A percentile compares a stretch with the other conserved stretches of the same genome.
These are phyloP conservation scores for Pachypanchax playfairii DNA, from an alignment of 2,113 vertebrate species.

Conservation along the genomic window DNA sequence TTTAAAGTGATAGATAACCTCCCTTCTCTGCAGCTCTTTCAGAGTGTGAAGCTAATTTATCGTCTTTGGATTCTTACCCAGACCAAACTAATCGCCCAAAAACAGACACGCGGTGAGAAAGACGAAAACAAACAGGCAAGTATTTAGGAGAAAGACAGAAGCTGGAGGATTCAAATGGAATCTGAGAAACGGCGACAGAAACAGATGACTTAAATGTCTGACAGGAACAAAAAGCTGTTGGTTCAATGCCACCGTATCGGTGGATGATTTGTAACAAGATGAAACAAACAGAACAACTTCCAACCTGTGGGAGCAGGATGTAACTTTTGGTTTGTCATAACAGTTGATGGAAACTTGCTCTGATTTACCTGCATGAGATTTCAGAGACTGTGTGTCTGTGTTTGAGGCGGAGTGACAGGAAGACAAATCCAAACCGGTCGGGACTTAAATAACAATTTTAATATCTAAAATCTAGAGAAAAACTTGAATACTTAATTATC, in stretches of 20 bases:
- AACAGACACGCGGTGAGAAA: neutral
- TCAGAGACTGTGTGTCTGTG: too few relatives aligned
- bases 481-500: too few relatives aligned
- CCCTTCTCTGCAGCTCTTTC: slow-evolving; percentile 11
- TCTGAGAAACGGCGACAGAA: neutral
- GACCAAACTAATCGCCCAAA: slow-evolving; percentile 6
- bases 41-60: slow-evolving; percentile 16
- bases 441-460: too few relatives aligned
- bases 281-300: slow-evolving; percentile 15
- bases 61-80: slow-evolving; percentile 12
- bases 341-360: neutral
- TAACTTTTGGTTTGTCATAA: slow-evolving; percentile 14
- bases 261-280: slow-evolving; percentile 38
- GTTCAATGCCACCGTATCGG: slow-evolving; percentile 15
- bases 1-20: slow-evolving; percentile 11
- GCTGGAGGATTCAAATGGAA: neutral
- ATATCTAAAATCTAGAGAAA: too few relatives aligned
- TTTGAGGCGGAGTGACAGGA: too few relatives aligned
- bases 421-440: too few relatives aligned
- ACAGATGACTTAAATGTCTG: slow-evolving; percentile 21
- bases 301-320: neutral
- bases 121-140: neutral
- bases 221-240: slow-evolving; percentile 27
- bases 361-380: too few relatives aligned
- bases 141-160: neutral